Percentiles rank a stretch among this genome's conserved stretches.
phyloP scores from a whole-genome alignment of 2,113 vertebrate genomes.

The Setophaga kirtlandii region DNA sequence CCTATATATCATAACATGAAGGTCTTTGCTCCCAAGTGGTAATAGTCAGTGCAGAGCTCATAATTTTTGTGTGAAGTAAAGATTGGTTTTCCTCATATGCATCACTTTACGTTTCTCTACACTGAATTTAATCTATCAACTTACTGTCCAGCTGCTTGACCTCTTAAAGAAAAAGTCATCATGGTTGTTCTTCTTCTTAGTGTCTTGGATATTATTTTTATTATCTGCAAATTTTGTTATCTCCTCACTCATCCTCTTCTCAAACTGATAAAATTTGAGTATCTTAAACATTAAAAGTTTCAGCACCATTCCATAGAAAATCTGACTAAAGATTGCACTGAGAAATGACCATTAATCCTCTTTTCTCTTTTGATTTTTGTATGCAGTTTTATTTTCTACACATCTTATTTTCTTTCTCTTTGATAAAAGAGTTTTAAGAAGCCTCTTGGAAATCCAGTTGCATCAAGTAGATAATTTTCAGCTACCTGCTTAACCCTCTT shows the following conservation, averaged over 20 bases:
- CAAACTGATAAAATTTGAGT: not conserved
- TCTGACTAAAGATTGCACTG: not conserved
- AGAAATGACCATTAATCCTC: not conserved
- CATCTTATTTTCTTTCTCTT: not conserved
- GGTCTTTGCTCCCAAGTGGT: not conserved
- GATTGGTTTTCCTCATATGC: not conserved
- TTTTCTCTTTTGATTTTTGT: not conserved
- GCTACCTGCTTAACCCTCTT: not conserved
- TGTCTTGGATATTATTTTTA: not conserved
- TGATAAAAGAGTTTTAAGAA: not conserved
- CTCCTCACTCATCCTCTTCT: not conserved
- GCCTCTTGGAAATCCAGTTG: not conserved
- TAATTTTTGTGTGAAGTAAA: not conserved
- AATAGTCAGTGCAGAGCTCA: not conserved
- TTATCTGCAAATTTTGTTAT: not conserved
- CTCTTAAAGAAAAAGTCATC: not conserved
- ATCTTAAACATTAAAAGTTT: not conserved
- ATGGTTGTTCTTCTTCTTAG: not conserved
- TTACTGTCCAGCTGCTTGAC: not conserved
- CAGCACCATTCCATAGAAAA: not conserved
- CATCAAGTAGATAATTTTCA: not conserved
- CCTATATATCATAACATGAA: not conserved
- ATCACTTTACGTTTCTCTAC: not conserved
- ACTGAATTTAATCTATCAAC: not conserved
- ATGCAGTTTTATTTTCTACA: not conserved